Percentiles rank a stretch among this genome's conserved stretches.
phyloP scores from a whole-genome alignment of 2,888 invertebrate genomes.

The Diabrotica balteata region DNA sequence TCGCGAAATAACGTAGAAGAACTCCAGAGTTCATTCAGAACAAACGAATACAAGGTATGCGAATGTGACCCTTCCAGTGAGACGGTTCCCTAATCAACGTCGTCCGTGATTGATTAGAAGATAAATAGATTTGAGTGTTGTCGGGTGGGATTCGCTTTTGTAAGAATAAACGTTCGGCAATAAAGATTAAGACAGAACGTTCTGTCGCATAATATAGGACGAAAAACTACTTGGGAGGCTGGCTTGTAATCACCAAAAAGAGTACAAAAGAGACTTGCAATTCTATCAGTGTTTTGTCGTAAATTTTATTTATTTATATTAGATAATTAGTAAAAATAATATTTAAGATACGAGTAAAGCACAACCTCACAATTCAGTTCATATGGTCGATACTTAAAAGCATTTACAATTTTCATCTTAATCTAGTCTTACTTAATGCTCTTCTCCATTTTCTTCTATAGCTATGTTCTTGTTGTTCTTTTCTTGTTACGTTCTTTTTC shows the following conservation, averaged over 20 bases:
- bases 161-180: constrained; percentile 32
- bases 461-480: too few species aligned
- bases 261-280: too few species aligned
- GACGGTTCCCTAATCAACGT: constrained; percentile 51
- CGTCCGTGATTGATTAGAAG: constrained; percentile 60
- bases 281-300: too few species aligned
- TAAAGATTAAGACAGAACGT: constrained; percentile 27
- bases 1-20: constrained; percentile 18
- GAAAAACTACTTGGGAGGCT: neutral
- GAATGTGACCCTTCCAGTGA: constrained; percentile 44
- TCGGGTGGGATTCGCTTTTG: constrained; percentile 49
- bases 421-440: too few species aligned
- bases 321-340: too few species aligned
- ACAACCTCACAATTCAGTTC: too few species aligned
- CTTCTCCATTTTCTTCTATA: too few species aligned
- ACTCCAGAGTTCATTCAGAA: constrained; percentile 1
- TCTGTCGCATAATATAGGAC: constrained; percentile 9
- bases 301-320: too few species aligned
- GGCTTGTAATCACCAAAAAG: neutral
- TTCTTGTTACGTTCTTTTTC: too few species aligned
- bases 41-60: constrained; percentile 22
- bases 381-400: too few species aligned
- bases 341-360: too few species aligned
- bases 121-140: constrained; percentile 57
- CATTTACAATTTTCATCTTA: too few species aligned